Base-by-base conservation (phyloP, 1,140 invertebrate species). In the Rhagoletis pomonella region DNA sequence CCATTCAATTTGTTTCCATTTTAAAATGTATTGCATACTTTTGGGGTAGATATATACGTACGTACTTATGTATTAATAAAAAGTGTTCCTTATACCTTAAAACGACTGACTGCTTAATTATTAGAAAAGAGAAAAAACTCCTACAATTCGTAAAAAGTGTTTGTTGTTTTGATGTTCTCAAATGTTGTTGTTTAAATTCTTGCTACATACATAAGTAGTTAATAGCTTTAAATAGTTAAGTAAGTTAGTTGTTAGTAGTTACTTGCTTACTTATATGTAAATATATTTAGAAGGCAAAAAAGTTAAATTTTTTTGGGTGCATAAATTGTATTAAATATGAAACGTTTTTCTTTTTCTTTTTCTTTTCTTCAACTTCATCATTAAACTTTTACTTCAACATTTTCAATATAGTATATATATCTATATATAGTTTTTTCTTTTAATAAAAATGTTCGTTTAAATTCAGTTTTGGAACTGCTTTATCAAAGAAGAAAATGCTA, bases 61-160 rank as follows among this genome's bases (percentile, higher is more conserved):
- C n/a, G 60, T 62, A 55, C 19, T 29, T 55, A 29, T 29, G 29
- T 29, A 29, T 29, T 29, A 29, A 29, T 29, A 10, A 81, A 81
- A 81, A 81, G 50, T 81, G 47, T 55, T 81, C 47, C 17, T 81
- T 55, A 0, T 17, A 81, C 47, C 9, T 81, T 29, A 29, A 81
- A 81, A 55, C 19, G 73, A 81, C 47, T 50, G 39, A 29, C 47
- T 81, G 44, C 42, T 55, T 81, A 81, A 50, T 73, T 81, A 81
- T 81, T 55, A 81, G 73, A 81, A 81, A 81, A 81, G 73, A 81
- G 73, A 81, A 81, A 81, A 81, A 81, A 81, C 73, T 81, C 73
- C 47, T 47, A 81, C 73, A 81, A 81, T 81, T 81, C 73, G 73
- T 81, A 81, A 81, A 81, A 55, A 55, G 73, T 81, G 17, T 50